These are phyloP conservation scores for Apodemia zela DNA, from an alignment of 2,888 invertebrate species.

Conservation along the genomic window DNA sequence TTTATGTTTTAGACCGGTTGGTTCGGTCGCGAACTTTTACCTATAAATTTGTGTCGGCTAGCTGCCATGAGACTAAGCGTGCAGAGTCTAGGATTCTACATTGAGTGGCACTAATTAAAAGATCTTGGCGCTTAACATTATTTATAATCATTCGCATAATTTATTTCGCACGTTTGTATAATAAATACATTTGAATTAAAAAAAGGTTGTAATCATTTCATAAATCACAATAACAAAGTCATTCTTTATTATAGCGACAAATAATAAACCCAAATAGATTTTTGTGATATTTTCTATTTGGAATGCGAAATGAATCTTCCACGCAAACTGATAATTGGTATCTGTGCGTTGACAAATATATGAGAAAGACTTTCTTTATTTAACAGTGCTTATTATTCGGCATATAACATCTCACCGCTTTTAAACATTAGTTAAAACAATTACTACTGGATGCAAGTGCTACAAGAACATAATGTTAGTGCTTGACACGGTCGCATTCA, in stretches of 20 bases:
- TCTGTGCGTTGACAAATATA: no score
- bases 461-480: no score
- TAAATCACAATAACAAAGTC: not conserved
- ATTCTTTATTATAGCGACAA: not conserved
- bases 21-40: constrained; percentile 79
- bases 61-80: constrained; percentile 58
- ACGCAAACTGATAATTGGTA: no score
- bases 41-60: constrained; percentile 79
- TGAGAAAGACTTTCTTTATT: no score
- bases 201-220: not conserved
- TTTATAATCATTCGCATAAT: constrained; percentile 11
- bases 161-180: not conserved
- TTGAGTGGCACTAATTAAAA: constrained; percentile 35
- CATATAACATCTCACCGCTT: no score
- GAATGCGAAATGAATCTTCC: no score
- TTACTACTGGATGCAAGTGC: no score
- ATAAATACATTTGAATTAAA: not conserved
- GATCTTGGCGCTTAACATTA: constrained; percentile 14
- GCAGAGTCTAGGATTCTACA: constrained; percentile 63
- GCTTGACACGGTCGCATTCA: no score
- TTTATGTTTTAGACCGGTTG: constrained; percentile 58
- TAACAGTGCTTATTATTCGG: no score
- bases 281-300: no score
- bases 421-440: no score
- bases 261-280: not conserved